Conservation (phyloP, 1,140 invertebrate genomes). For the Belonocnema kinseyi region DNA sequence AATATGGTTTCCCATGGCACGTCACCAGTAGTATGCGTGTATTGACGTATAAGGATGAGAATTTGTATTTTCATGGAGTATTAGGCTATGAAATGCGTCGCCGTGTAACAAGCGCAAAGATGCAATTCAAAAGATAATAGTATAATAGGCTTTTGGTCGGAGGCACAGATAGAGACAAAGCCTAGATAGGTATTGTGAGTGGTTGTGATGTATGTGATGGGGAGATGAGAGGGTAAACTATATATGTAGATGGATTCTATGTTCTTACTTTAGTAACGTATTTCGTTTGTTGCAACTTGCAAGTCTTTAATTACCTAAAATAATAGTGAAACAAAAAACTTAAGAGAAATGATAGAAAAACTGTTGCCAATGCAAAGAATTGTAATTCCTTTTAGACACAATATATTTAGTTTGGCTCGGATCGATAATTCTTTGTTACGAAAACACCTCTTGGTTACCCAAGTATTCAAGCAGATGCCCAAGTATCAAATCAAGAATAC, state of each 20-base stretch:
- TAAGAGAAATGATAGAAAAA: no score
- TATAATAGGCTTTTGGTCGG: constrained; percentile 8
- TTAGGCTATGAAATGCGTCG: constrained; percentile 34
- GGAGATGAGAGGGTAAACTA: background rate
- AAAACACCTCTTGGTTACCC: no score
- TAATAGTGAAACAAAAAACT: no score
- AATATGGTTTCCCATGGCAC: constrained; percentile 23
- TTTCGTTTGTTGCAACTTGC: no score
- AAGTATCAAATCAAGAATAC: background rate
- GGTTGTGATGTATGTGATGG: constrained; percentile 28
- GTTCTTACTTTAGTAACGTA: no score
- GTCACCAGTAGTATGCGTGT: background rate
- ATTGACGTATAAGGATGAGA: background rate
- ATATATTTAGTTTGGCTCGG: no score
- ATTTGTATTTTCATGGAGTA: constrained; percentile 8
- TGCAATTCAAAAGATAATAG: constrained; percentile 28
- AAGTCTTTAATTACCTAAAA: no score
- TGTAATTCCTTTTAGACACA: no score
- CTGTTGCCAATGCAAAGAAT: no score
- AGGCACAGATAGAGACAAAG: constrained; percentile 27
- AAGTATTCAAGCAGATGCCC: background rate
- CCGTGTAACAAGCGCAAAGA: constrained; percentile 40
- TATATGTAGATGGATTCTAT: no score
- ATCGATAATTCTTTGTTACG: no score
- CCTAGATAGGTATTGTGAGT: constrained; percentile 36